Evolutionary conservation across 2,113 vertebrate genomes (phyloP).

Genomic region (Agapornis roseicollis): DNA sequence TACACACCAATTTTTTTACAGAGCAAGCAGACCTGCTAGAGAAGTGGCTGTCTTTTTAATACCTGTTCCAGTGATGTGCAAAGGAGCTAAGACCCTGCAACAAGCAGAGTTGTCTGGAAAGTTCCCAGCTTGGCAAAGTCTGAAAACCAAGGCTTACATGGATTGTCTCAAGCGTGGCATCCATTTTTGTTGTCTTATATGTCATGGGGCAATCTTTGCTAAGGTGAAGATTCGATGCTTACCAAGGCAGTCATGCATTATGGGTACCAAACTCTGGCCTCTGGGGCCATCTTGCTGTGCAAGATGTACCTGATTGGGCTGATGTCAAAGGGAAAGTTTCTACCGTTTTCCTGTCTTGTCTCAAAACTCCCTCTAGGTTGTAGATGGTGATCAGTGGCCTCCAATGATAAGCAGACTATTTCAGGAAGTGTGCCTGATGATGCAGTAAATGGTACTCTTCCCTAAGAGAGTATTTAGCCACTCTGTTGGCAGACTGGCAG

Average conservation of each 20-base stretch:
- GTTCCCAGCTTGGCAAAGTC: background rate
- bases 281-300: background rate
- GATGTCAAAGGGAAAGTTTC: background rate
- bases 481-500: background rate
- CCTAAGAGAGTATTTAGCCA: conserved; percentile 17
- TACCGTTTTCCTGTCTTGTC: background rate
- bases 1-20: background rate
- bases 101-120: background rate
- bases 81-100: background rate
- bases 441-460: conserved; percentile 4
- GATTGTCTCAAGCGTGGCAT: background rate
- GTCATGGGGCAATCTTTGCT: rapidly evolving
- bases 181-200: background rate
- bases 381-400: background rate
- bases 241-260: background rate
- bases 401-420: background rate
- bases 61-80: background rate
- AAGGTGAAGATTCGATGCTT: background rate
- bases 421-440: background rate
- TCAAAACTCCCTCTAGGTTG: background rate
- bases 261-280: background rate
- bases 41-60: background rate
- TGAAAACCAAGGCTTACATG: background rate
- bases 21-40: background rate
- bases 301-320: background rate